Conservation (phyloP, 2,888 invertebrate genomes). For the Peribatodes rhomboidaria region DNA sequence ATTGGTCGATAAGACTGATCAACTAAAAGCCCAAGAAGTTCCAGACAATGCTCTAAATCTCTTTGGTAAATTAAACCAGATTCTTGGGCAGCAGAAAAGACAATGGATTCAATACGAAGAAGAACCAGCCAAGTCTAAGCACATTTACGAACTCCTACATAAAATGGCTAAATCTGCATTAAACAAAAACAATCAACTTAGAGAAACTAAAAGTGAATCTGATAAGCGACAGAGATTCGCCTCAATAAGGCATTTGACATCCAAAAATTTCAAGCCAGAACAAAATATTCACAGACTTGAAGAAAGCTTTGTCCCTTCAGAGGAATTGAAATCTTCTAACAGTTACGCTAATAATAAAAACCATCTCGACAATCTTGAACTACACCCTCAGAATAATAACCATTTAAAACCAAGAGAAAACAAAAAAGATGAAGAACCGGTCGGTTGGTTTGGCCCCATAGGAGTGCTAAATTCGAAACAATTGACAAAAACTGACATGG, state of each 20-base stretch:
- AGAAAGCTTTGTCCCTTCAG: not conserved
- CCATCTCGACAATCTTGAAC: not conserved
- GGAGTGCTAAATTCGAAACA: conserved; percentile 8
- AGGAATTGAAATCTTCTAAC: too few relatives aligned
- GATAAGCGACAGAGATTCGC: conserved; percentile 4
- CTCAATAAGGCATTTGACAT: conserved; percentile 3
- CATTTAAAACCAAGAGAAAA: not conserved
- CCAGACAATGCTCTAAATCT: not conserved
- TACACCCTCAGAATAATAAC: not conserved
- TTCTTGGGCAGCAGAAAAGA: not conserved
- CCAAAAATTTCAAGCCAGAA: conserved; percentile 8
- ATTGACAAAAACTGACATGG: not conserved
- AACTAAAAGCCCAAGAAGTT: not conserved
- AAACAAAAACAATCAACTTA: not conserved
- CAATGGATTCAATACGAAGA: not conserved
- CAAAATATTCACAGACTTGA: not conserved
- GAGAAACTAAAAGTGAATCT: not conserved
- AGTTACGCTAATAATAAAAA: not conserved
- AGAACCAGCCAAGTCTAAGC: not conserved
- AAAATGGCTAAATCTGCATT: not conserved
- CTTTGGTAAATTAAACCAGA: conserved; percentile 1
- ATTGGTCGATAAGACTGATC: not conserved
- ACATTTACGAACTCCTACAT: not conserved
- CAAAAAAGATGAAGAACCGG: not conserved
- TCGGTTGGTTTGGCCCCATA: conserved; percentile 1